phyloP scores from a whole-genome alignment of 2,888 invertebrate genomes.

The Argyra leucocephala region DNA sequence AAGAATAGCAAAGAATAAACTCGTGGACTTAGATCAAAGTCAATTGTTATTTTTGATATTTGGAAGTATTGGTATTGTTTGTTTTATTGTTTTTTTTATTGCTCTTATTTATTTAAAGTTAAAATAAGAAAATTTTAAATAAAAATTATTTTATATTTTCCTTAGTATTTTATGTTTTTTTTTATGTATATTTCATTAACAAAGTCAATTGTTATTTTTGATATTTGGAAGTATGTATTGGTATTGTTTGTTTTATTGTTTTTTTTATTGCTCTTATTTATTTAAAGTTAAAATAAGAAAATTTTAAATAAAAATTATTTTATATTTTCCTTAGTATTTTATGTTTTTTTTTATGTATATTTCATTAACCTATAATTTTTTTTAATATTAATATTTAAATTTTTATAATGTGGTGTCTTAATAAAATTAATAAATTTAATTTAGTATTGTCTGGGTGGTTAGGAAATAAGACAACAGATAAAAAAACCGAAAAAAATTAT shows the following conservation, averaged over 20 bases:
- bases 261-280: constrained; percentile 13
- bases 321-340: too few species aligned
- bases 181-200: too few species aligned
- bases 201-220: constrained; percentile 23
- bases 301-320: constrained; percentile 14
- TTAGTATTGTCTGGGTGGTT: too few species aligned
- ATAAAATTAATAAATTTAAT: too few species aligned
- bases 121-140: constrained; percentile 23
- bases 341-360: neutral
- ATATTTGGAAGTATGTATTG: constrained; percentile 31
- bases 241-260: constrained; percentile 29
- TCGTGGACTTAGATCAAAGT: constrained; percentile 26
- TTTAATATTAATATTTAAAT: too few species aligned
- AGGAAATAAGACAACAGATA: too few species aligned
- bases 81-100: constrained; percentile 25
- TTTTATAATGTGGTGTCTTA: too few species aligned
- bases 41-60: constrained; percentile 30
- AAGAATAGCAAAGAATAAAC: neutral
- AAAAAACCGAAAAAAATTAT: too few species aligned
- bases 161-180: constrained; percentile 10
- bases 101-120: constrained; percentile 26
- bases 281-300: constrained; percentile 28
- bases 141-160: constrained; percentile 13
- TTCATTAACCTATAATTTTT: constrained; percentile 14
- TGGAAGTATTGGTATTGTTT: constrained; percentile 29